Evolutionary conservation across 2,888 invertebrate species (phyloP).

Genomic region (Cheilosia pagana): DNA sequence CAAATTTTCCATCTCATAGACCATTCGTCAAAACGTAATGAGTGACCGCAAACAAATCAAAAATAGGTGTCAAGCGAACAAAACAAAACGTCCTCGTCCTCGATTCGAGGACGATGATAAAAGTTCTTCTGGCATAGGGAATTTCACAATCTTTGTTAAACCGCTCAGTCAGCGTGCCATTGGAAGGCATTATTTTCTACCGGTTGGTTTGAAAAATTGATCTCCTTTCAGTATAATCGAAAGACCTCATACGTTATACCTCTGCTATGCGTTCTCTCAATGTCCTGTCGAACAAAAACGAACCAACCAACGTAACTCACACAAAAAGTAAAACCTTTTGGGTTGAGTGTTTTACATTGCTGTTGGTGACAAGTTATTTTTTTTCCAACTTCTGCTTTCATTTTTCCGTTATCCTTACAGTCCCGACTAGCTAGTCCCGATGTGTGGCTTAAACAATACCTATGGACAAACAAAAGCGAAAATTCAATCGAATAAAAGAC

Average conservation of each 20-base stretch:
- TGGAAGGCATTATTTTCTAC: not conserved
- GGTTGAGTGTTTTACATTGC: conserved; percentile 62
- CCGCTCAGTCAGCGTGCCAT: not conserved
- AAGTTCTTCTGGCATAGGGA: conserved; percentile 18
- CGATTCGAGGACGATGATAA: conserved; percentile 46
- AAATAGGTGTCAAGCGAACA: conserved; percentile 1
- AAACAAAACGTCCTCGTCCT: not conserved
- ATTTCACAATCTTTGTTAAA: conserved; percentile 40
- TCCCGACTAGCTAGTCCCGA: not conserved
- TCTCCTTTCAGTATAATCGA: conserved; percentile 50
- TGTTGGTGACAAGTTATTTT: conserved; percentile 59
- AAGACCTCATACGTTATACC: conserved; percentile 35
- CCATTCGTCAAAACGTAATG: conserved; percentile 12
- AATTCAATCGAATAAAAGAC: conserved; percentile 65
- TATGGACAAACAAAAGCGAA: conserved; percentile 64
- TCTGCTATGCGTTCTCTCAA: conserved; percentile 26
- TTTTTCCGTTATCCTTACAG: conserved; percentile 53
- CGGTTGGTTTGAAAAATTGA: conserved; percentile 44
- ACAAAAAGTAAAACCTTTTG: conserved; percentile 46
- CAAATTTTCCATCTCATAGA: conserved; percentile 16
- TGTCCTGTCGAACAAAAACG: conserved; percentile 23
- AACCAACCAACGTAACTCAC: not conserved
- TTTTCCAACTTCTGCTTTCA: conserved; percentile 25
- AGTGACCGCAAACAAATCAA: conserved; percentile 20
- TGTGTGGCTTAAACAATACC: conserved; percentile 58